Percentiles rank a stretch among this genome's conserved stretches.
These are phyloP conservation scores for Lasioglossum vierecki DNA, from an alignment of 2,888 invertebrate genomes.

Conservation along the genomic window DNA sequence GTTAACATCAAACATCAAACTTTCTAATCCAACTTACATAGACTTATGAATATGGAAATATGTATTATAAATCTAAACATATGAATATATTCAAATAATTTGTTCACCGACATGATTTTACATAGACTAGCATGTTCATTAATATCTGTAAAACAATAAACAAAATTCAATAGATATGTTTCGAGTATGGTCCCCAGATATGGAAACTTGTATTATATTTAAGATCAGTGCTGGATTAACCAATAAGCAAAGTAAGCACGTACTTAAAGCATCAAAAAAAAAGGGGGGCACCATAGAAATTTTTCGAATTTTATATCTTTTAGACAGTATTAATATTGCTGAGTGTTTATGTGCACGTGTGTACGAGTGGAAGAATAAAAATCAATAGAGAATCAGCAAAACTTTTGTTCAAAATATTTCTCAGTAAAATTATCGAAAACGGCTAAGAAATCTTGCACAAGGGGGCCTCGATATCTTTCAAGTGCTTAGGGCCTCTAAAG, in stretches of 20 bases:
- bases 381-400: not conserved
- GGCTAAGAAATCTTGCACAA: not conserved
- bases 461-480: not conserved
- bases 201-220: constrained; percentile 40
- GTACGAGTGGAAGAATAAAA: not conserved
- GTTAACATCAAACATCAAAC: constrained; percentile 11
- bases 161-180: constrained; percentile 74
- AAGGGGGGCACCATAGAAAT: not conserved
- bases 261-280: not conserved
- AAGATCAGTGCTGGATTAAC: constrained; percentile 8
- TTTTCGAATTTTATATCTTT: not conserved
- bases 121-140: constrained; percentile 49
- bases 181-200: constrained; percentile 60
- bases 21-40: constrained; percentile 14
- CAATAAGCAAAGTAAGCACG: not conserved
- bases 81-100: constrained; percentile 24
- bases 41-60: constrained; percentile 11
- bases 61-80: constrained; percentile 14
- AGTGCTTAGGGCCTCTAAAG: not conserved
- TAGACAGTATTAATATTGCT: not conserved
- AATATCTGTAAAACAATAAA: constrained; percentile 66
- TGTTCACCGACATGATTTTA: constrained; percentile 37
- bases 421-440: not conserved
- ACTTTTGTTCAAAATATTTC: not conserved
- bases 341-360: not conserved